phyloP scores from a whole-genome alignment of 2,888 invertebrate species.

The Perithous albicinctus region DNA sequence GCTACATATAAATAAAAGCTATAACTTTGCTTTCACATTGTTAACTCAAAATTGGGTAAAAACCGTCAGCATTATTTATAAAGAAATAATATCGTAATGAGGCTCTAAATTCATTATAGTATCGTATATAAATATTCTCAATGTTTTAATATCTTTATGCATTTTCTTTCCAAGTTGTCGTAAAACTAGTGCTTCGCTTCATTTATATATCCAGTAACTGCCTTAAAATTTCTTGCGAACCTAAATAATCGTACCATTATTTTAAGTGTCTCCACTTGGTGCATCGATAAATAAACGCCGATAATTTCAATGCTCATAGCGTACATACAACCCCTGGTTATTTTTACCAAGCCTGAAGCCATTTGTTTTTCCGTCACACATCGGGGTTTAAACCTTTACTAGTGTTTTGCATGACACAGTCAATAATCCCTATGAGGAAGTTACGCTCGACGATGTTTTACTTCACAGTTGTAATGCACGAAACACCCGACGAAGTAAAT shows the following conservation, averaged over 20 bases:
- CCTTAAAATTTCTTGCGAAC: background rate
- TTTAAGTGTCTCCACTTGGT: background rate
- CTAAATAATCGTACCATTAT: background rate
- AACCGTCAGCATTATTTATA: no score
- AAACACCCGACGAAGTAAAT: constrained; percentile 15
- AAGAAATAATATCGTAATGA: no score
- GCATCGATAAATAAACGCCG: background rate
- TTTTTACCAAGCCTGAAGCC: background rate
- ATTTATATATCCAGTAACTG: no score
- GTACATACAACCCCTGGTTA: background rate
- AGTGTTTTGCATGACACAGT: constrained; percentile 68
- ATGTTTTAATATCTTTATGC: no score
- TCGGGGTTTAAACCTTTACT: constrained; percentile 65
- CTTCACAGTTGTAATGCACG: background rate
- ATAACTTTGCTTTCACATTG: no score
- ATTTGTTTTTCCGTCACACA: constrained; percentile 54
- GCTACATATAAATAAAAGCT: no score
- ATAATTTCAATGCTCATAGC: background rate
- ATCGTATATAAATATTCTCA: no score
- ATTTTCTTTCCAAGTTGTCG: no score
- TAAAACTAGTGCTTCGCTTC: no score
- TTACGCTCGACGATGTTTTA: constrained; percentile 6
- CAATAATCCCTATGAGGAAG: constrained; percentile 74
- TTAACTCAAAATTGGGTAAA: no score
- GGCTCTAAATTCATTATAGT: no score